Base-by-base conservation (phyloP, 1,140 invertebrate species). In the Drosophila tristis region DNA sequence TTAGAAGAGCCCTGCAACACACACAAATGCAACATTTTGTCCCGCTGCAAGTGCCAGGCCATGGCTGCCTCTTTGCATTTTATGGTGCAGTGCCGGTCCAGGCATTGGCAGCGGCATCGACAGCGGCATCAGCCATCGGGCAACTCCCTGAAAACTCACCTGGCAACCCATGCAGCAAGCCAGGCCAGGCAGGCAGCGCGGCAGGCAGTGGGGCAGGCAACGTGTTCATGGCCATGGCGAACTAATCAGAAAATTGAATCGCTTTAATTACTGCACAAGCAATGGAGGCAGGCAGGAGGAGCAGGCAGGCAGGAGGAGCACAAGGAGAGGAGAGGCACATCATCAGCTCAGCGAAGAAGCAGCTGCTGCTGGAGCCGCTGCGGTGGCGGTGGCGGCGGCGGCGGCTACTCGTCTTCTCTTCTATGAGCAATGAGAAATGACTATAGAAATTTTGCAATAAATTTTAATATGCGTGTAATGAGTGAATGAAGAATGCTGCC, bases 161-260 rank as follows among this genome's bases (percentile, higher is more conserved):
- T 62, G 74, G 64, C 72, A 76, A 76, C 55, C 49, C 39, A 25
- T 16, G 57, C 8, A 31, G 8, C 5, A 20, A 7, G 45, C 13
- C 15, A 8, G 45, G 15, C 15, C 31, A 23, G 15, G 23, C 29
- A 20, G n/a, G 16, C 16, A 16, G 16, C 16, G 16, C 0, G 23
- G 20, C 13, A 11, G 50, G 25, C 11, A 43, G 35, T n/a, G 47
- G 15, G 63, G 54, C 42, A 39, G 62, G 55, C 66, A 68, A 74
- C 65, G 74, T 87, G 84, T 89, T 78, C 82, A 89, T 87, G 84
- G 84, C 79, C 84, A 90, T 64, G 76, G 85, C 85, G 77, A 89
- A 90, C 85, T 90, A 90, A 90, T 90, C 85, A 90, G 85, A 90
- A 90, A 90, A 90, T 90, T 90, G 86, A 90, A 90, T 90, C 85